These are phyloP conservation scores for Phrynosoma blainvillii DNA, from an alignment of 2,113 vertebrate species.

Conservation along the genomic window DNA sequence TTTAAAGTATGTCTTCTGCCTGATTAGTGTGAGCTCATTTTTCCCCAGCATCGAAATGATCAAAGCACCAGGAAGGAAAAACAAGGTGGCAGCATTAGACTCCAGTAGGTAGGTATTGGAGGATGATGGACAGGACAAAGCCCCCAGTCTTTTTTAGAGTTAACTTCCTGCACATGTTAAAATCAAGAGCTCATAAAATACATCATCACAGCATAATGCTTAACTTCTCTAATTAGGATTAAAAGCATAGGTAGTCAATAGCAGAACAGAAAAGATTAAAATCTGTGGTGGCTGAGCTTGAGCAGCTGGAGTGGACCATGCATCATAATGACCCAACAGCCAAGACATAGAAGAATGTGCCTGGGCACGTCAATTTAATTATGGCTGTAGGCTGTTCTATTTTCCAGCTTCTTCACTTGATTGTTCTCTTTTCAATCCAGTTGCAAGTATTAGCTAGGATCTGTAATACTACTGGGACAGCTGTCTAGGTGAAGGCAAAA, in stretches of 20 bases:
- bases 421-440: neutral
- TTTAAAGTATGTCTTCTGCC: neutral
- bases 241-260: neutral
- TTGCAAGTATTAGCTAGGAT: neutral
- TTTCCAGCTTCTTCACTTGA: neutral
- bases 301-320: neutral
- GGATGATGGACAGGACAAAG: neutral
- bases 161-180: neutral
- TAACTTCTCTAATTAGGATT: neutral
- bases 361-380: neutral
- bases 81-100: neutral
- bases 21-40: neutral
- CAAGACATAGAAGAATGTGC: neutral
- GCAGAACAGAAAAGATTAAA: neutral
- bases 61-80: constrained; percentile 5
- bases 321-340: neutral
- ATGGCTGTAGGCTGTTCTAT: neutral
- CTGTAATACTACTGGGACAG: neutral
- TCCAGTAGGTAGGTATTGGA: neutral
- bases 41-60: neutral
- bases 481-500: neutral
- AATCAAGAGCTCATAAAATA: neutral
- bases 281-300: neutral
- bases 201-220: neutral
- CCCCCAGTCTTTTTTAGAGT: neutral